phyloP scores from a whole-genome alignment of 2,888 invertebrate genomes.

The Idaea dimidiata region DNA sequence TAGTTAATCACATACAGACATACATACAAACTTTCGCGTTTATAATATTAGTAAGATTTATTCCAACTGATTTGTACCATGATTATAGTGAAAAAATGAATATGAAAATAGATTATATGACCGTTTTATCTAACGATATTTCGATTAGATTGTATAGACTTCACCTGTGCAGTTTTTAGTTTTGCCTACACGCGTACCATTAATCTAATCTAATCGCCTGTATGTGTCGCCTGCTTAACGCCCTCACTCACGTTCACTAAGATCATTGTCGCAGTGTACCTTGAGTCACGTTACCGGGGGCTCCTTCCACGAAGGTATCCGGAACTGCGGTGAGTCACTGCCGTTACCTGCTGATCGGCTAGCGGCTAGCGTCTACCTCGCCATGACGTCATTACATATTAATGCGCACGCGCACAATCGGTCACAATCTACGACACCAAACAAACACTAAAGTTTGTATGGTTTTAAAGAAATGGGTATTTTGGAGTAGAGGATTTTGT shows the following conservation, averaged over 20 bases:
- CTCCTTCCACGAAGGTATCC: slow-evolving; percentile 31
- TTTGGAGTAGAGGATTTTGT: neutral
- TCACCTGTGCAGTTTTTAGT: no score
- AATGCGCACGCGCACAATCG: slow-evolving; percentile 49
- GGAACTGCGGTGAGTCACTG: slow-evolving; percentile 37
- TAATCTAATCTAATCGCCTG: no score
- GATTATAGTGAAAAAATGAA: no score
- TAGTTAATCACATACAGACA: no score
- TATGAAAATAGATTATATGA: no score
- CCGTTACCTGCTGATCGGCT: slow-evolving; percentile 14
- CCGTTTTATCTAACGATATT: no score
- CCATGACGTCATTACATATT: slow-evolving; percentile 55
- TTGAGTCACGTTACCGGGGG: slow-evolving; percentile 32
- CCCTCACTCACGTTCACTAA: neutral
- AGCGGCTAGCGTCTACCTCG: neutral
- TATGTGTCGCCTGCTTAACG: no score
- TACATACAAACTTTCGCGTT: no score
- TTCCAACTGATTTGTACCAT: no score
- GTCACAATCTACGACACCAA: slow-evolving; percentile 14
- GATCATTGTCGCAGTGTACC: slow-evolving; percentile 3
- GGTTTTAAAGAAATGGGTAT: neutral
- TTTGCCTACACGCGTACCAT: no score
- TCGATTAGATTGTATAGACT: no score
- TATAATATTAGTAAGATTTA: no score
- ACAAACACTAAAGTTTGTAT: neutral